Percentiles rank a stretch among this genome's conserved stretches.
phyloP scores from a whole-genome alignment of 1,140 invertebrate species.

The Mycetomoellerius zeteki region DNA sequence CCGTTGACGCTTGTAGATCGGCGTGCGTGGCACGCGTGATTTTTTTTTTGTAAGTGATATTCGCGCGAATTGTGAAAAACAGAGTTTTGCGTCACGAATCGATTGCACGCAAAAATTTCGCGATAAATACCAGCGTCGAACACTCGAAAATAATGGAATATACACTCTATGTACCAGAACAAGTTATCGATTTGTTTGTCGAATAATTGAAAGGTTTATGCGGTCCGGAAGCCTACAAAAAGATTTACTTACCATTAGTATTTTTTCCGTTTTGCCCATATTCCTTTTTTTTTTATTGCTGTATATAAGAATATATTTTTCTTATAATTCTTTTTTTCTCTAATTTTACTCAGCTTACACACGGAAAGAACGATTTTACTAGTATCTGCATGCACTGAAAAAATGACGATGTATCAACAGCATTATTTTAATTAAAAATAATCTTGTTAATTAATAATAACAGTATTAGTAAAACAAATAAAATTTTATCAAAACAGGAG shows the following conservation, averaged over 20 bases:
- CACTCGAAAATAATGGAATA: slow-evolving; percentile 43
- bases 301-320: slow-evolving; percentile 10
- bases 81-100: slow-evolving; percentile 5
- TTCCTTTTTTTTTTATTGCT: background rate
- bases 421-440: too few relatives aligned
- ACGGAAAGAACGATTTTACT: too few relatives aligned
- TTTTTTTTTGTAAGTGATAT: slow-evolving; percentile 35
- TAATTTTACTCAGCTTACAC: background rate
- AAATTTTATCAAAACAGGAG: too few relatives aligned
- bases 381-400: too few relatives aligned
- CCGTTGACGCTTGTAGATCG: slow-evolving; percentile 32
- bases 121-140: slow-evolving; percentile 38
- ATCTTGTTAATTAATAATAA: too few relatives aligned
- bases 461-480: too few relatives aligned
- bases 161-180: background rate
- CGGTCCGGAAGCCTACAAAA: background rate
- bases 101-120: slow-evolving; percentile 46
- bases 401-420: too few relatives aligned
- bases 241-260: background rate
- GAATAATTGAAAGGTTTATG: slow-evolving; percentile 27
- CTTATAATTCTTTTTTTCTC: background rate
- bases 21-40: background rate
- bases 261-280: background rate
- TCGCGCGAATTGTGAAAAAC: slow-evolving; percentile 38
- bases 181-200: slow-evolving; percentile 28